A percentile compares a stretch with the other conserved stretches of the same genome.
phyloP scores from a whole-genome alignment of 2,888 invertebrate genomes.

The Tachina fera region DNA sequence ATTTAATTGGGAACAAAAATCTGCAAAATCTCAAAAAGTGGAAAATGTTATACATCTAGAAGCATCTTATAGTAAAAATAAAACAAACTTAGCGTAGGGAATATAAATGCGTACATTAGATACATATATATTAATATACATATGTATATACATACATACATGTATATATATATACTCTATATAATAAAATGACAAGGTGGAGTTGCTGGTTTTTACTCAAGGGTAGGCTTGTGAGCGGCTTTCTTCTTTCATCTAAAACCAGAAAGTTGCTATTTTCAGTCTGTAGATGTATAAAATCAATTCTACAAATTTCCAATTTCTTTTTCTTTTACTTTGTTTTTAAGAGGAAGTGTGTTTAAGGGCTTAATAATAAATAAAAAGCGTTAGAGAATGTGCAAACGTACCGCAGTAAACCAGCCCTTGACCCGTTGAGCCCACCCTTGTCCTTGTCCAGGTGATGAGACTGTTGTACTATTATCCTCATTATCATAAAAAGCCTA shows the following conservation, averaged over 20 bases:
- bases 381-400: slow-evolving; percentile 81
- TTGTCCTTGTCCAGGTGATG: slow-evolving; percentile 84
- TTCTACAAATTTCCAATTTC: slow-evolving; percentile 77
- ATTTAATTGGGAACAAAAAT: slow-evolving; percentile 34
- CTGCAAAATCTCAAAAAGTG: slow-evolving; percentile 41
- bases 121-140: neutral
- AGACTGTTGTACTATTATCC: slow-evolving; percentile 83
- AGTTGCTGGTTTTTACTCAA: slow-evolving; percentile 78
- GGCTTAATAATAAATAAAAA: slow-evolving; percentile 67
- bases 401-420: slow-evolving; percentile 89
- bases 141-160: neutral
- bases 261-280: slow-evolving; percentile 67
- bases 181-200: slow-evolving; percentile 75
- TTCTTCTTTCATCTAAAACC: slow-evolving; percentile 74
- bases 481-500: slow-evolving; percentile 83
- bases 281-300: slow-evolving; percentile 67
- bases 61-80: slow-evolving; percentile 8
- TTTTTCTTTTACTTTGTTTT: slow-evolving; percentile 72
- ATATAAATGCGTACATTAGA: too few relatives aligned
- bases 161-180: neutral
- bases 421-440: slow-evolving; percentile 89
- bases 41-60: slow-evolving; percentile 28
- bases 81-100: slow-evolving; percentile 25
- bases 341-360: slow-evolving; percentile 63
- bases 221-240: slow-evolving; percentile 82